phyloP scores from a whole-genome alignment of 2,888 invertebrate genomes.

The Epinotia demarniana region DNA sequence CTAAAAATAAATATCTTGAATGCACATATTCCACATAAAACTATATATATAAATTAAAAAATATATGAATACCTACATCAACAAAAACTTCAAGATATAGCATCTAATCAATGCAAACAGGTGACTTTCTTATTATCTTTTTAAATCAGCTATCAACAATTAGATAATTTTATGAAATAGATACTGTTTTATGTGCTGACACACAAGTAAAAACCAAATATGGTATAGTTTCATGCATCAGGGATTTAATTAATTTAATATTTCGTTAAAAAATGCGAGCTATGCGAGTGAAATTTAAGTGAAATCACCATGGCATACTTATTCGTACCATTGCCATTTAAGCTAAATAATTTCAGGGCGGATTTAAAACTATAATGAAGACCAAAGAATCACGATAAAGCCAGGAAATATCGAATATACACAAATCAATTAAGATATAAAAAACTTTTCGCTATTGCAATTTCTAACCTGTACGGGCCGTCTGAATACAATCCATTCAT shows the following conservation, averaged over 20 bases:
- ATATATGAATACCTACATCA: background rate
- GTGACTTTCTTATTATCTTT: background rate
- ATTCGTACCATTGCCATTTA: constrained; percentile 7
- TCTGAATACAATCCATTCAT: constrained; percentile 79
- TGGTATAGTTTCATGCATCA: background rate
- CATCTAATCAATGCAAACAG: background rate
- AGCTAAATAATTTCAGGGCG: background rate
- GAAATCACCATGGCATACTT: constrained; percentile 53
- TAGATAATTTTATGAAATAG: background rate
- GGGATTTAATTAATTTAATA: constrained; percentile 2
- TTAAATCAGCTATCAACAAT: background rate
- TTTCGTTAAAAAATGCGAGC: constrained; percentile 20
- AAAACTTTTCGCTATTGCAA: constrained; percentile 39
- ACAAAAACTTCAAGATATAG: background rate
- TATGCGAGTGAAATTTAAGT: constrained; percentile 53
- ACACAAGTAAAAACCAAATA: background rate
- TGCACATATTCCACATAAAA: too few relatives aligned
- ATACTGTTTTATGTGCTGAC: background rate
- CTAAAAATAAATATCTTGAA: too few relatives aligned
- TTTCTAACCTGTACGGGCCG: constrained; percentile 76
- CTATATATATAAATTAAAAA: too few relatives aligned
- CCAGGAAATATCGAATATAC: constrained; percentile 3
- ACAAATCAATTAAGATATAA: constrained; percentile 43
- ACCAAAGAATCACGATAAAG: constrained; percentile 50
- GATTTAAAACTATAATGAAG: constrained; percentile 2